Evolutionary conservation across 2,797 vertebrate species (phyloP), one percentile per base, ranked within the genome.

Genomic region (Euthynnus affinis): DNA sequence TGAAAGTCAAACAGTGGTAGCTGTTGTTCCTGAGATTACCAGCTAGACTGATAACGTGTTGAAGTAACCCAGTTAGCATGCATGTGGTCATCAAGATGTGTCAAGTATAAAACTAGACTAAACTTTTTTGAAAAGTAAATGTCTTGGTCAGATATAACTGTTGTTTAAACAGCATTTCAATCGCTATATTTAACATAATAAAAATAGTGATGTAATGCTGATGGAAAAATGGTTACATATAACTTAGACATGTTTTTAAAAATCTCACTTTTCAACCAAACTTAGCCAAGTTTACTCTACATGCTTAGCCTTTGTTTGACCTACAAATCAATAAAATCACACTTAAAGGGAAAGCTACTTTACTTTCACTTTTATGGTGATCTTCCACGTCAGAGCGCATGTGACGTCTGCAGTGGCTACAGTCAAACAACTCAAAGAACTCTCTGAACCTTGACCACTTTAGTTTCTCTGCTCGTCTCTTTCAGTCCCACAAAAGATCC

Each of bases 381-480:
- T 71, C n/a, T 37, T 66, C n/a, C 15, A n/a, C 4, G 66, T 25
- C 3, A 25, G n/a, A 57, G 4, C 18, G 32, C 18, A 52, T 34
- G n/a, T 27, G 65, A 55, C 1, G 27, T 18, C 34, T 34, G 56
- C 56, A 61, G 76, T 65, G 32, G 14, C 14, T 71, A 32, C 1
- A 23, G 65, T 76, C 37, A 74, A 7, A 20, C n/a, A 6, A 23
- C 61, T 76, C 6, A 32, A 58, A 65, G 14, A 18, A 27, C 64
- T 76, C 48, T 52, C 60, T 76, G 71, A 77, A 70, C 80, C 23
- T 22, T 57, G 37, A 81, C 46, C 78, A 4, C 77, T 78, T 76
- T 14, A 61, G 76, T 65, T 9, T 46, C 55, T 46, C 58, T 14
- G 9, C 22, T 76, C 44, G 15, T 63, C 51, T 65, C 62, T 15